phyloP scores from a whole-genome alignment of 2,888 invertebrate genomes.

The Rhopalosiphum nymphaeae region DNA sequence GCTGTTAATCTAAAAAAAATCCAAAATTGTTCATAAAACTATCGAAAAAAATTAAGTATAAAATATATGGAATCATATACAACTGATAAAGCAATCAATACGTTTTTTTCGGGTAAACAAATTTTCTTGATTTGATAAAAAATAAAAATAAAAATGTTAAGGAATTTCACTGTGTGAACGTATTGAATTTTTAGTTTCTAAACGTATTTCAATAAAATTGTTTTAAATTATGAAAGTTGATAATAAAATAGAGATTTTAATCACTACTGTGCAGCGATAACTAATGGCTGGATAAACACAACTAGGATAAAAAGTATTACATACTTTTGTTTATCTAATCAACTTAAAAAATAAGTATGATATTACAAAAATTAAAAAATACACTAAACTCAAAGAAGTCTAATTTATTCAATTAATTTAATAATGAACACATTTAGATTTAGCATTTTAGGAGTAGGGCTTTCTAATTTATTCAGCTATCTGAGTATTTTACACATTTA shows the following conservation, averaged over 20 bases:
- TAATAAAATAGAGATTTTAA: too few species aligned
- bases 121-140: neutral
- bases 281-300: too few species aligned
- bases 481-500: neutral
- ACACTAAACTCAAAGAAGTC: neutral
- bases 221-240: too few species aligned
- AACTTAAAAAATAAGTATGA: too few species aligned
- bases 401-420: neutral
- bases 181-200: too few species aligned
- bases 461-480: neutral
- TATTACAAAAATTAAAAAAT: neutral
- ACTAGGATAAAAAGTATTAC: too few species aligned
- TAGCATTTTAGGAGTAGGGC: neutral
- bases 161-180: too few species aligned
- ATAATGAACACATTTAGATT: neutral
- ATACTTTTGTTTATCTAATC: too few species aligned
- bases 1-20: neutral
- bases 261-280: too few species aligned
- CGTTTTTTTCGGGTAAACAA: too few species aligned
- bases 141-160: neutral
- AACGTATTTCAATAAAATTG: too few species aligned
- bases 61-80: neutral
- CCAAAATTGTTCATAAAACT: neutral
- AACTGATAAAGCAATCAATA: neutral
- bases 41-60: neutral